Conservation (phyloP, 2,797 vertebrate genomes). For the Acipenser oxyrinchus region DNA sequence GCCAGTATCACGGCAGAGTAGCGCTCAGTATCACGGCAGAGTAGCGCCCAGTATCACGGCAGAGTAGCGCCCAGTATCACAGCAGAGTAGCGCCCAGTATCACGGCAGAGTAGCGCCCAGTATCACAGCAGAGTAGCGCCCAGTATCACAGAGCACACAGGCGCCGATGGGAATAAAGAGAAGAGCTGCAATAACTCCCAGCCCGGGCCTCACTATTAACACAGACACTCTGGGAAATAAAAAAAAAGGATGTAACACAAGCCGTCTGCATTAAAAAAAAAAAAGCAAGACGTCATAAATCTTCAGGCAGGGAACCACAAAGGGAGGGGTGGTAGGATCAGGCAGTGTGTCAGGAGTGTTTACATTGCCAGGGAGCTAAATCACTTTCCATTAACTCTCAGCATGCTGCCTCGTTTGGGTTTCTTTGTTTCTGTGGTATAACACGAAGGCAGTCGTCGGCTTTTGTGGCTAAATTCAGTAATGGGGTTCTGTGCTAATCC, state of each 20-base stretch:
- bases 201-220: not conserved
- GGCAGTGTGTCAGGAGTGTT: not conserved
- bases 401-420: not conserved
- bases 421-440: not conserved
- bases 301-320: not conserved
- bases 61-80: too few relatives aligned
- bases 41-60: too few relatives aligned
- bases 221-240: not conserved
- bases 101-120: too few relatives aligned
- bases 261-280: not conserved
- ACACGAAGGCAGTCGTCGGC: too few relatives aligned
- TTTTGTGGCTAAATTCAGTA: too few relatives aligned
- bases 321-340: not conserved
- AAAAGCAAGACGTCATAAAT: not conserved
- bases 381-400: constrained; percentile 2
- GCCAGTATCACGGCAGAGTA: too few relatives aligned
- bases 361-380: not conserved
- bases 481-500: too few relatives aligned
- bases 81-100: too few relatives aligned
- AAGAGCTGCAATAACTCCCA: not conserved
- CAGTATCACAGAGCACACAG: too few relatives aligned
- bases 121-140: too few relatives aligned
- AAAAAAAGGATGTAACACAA: not conserved
- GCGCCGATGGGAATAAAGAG: too few relatives aligned
- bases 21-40: too few relatives aligned